These are phyloP conservation scores for Ornithoptera priamus DNA, from an alignment of 2,888 invertebrate genomes.

Conservation along the genomic window DNA sequence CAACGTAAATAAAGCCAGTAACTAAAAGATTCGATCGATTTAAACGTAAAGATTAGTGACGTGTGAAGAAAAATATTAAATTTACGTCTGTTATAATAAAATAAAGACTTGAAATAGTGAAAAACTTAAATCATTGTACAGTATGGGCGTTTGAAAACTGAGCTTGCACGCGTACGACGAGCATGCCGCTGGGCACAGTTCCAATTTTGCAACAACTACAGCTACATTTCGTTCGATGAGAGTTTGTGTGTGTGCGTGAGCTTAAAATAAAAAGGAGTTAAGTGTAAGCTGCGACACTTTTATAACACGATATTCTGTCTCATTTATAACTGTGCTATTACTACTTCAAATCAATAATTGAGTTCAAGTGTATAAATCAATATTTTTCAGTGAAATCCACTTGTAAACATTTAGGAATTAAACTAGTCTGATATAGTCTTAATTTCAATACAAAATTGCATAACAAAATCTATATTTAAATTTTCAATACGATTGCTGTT, in stretches of 20 bases:
- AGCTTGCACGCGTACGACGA: slow-evolving; percentile 54
- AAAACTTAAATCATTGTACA: slow-evolving; percentile 44
- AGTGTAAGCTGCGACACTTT: slow-evolving; percentile 9
- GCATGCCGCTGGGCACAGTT: slow-evolving; percentile 66
- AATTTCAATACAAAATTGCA: not conserved
- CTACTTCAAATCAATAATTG: too few relatives aligned
- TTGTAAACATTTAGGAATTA: not conserved
- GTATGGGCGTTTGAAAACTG: slow-evolving; percentile 57
- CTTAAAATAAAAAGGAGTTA: slow-evolving; percentile 37
- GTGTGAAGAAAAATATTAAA: not conserved
- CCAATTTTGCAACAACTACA: slow-evolving; percentile 73
- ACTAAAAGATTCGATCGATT: slow-evolving; percentile 29
- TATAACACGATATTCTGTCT: slow-evolving; percentile 1
- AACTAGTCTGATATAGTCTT: not conserved
- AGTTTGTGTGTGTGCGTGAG: slow-evolving; percentile 47
- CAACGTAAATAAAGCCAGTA: slow-evolving; percentile 55
- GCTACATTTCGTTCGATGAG: slow-evolving; percentile 51
- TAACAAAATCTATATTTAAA: not conserved
- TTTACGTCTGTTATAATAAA: slow-evolving; percentile 1
- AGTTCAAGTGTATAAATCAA: too few relatives aligned
- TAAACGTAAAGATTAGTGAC: not conserved
- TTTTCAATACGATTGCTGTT: not conserved
- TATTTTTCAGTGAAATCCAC: not conserved
- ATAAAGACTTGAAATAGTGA: not conserved
- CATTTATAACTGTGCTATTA: too few relatives aligned